These are phyloP conservation scores for Danio rerio DNA, from an alignment of 2,113 vertebrate species.

Conservation along the genomic window GRCz12tu NC_133180.1:61494501-61495000, in stretches of 20 bases:
- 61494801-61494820: background rate
- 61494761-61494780: constrained; percentile 22
- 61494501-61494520: background rate
- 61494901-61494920: background rate
- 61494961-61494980: background rate
- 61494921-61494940: background rate
- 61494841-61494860: background rate
- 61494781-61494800: background rate
- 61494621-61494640: constrained; percentile 15
- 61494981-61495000: background rate
- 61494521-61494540: background rate
- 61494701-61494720: constrained; percentile 27
- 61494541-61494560: background rate
- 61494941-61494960: background rate
- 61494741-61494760: constrained; percentile 7
- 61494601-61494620: constrained; percentile 19
- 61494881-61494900: background rate
- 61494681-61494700: constrained; percentile 18
- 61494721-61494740: background rate
- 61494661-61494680: constrained; percentile 12
- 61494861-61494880: background rate
- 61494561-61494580: background rate
- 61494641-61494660: background rate
- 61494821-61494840: background rate
- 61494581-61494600: constrained; percentile 39